Percentiles rank a stretch among this genome's conserved stretches.
Conservation (phyloP, 2,113 vertebrate genomes). For the Pelvicachromis taeniatus region DNA sequence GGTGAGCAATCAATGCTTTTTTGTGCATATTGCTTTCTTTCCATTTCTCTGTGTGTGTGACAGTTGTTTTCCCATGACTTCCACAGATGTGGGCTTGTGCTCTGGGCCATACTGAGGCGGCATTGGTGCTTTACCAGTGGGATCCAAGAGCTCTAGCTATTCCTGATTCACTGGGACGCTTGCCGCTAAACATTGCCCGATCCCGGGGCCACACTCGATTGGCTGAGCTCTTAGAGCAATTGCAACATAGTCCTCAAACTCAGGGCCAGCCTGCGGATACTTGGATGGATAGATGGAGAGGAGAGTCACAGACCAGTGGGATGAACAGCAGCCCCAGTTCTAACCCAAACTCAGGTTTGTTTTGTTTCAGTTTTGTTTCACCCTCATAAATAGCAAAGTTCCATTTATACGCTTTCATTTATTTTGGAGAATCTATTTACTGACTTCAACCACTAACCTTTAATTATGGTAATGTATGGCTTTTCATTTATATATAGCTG, state of each 20-base stretch:
- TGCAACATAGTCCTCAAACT: conserved; percentile 82
- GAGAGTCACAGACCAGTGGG: conserved; percentile 74
- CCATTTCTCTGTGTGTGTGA: background rate
- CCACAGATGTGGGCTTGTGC: conserved; percentile 97
- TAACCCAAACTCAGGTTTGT: conserved; percentile 82
- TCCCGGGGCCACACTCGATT: conserved; percentile 92
- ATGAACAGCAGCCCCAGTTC: conserved; percentile 75
- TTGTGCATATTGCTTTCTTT: background rate
- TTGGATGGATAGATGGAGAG: conserved; percentile 87
- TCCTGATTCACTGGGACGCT: conserved; percentile 90
- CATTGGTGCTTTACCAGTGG: conserved; percentile 94
- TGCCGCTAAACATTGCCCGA: conserved; percentile 90
- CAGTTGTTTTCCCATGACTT: background rate
- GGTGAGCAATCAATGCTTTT: conserved; percentile 71
- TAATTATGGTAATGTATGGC: background rate
- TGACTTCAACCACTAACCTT: background rate
- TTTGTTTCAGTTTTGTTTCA: background rate
- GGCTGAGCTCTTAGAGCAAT: conserved; percentile 91
- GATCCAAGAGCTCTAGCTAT: conserved; percentile 92
- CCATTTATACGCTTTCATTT: background rate
- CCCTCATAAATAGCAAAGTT: background rate
- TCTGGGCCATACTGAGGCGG: conserved; percentile 90
- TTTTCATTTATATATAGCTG: background rate
- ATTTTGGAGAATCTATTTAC: background rate
- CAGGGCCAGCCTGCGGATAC: conserved; percentile 72